Evolutionary conservation across 2,797 vertebrate genomes (phyloP), one percentile per base, ranked within the genome.

Genomic region (Rachycentron canadum): DNA sequence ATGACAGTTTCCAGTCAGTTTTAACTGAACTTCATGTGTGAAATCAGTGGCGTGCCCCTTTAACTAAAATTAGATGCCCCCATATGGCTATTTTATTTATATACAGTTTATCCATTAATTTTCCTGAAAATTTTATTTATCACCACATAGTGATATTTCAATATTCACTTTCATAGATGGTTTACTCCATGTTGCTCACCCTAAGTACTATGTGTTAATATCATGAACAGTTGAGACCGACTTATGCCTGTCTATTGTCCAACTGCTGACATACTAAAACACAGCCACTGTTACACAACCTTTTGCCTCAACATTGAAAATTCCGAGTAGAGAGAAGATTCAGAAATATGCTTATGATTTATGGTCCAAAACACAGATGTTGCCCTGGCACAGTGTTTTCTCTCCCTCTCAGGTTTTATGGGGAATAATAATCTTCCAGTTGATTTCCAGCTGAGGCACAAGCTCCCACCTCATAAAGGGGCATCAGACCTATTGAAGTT

Each of bases 321-420:
- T n/a, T 45, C n/a, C 49, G 76, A 69, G 41, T 64, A 72, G 75
- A 78, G 36, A 67, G 38, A 76, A 86, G 74, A 75, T 63, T 89
- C 79, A 72, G 73, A n/a, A n/a, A 85, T 69, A 72, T 57, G 73
- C 76, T 52, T 58, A 70, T 89, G 85, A 87, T 87, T 82, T 82
- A 85, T 32, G 60, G 62, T 85, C 63, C 68, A 78, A 87, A 92
- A 86, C 87, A 76, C 88, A 91, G 87, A 92, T 90, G 89, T 89
- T 89, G 65, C 81, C 82, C 84, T 78, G 86, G 82, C 84, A 73
- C 78, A 77, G 83, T 86, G 85, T 91, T 90, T 88, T 90, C 83
- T 84, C 72, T 74, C 84, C 80, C 88, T 91, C 84, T 90, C 87
- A 87, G 87, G 78, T 86, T 91, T 92, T 90, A 90, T 89, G 84